Conservation (phyloP, 2,797 vertebrate species). For the Onychomys leucogaster region DNA sequence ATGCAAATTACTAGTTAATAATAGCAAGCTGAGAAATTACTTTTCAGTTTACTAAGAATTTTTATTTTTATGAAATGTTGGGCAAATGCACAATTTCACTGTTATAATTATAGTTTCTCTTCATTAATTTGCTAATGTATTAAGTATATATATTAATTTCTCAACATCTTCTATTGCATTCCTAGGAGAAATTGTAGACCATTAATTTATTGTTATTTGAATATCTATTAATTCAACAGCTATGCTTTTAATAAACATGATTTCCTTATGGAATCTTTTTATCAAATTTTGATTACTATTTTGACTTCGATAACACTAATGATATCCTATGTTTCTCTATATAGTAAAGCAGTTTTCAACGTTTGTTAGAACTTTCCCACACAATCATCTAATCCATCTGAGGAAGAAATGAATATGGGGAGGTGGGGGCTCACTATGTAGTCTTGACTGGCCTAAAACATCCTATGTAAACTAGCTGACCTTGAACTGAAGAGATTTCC, state of each 20-base stretch:
- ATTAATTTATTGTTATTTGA: slow-evolving; percentile 21
- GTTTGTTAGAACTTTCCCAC: background rate
- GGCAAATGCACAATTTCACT: slow-evolving; percentile 25
- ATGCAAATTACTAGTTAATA: slow-evolving; percentile 7
- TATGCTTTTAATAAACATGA: slow-evolving; percentile 24
- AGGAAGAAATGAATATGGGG: background rate
- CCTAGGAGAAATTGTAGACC: slow-evolving; percentile 18
- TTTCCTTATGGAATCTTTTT: slow-evolving; percentile 18
- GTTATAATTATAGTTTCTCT: background rate
- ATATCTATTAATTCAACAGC: slow-evolving; percentile 20
- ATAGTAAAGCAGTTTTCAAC: slow-evolving; percentile 9
- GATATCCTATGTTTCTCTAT: background rate
- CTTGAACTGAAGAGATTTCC: background rate
- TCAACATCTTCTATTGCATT: background rate
- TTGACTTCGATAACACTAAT: background rate
- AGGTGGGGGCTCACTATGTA: background rate
- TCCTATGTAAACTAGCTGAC: background rate
- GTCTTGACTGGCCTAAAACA: background rate
- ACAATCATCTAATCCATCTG: background rate
- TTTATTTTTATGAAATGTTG: background rate
- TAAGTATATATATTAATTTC: slow-evolving; percentile 19
- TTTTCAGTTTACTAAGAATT: slow-evolving; percentile 4
- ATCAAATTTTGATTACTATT: slow-evolving; percentile 11
- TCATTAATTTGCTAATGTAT: slow-evolving; percentile 17
- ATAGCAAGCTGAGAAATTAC: background rate